Evolutionary conservation across 2,797 vertebrate genomes (phyloP).

Genomic region (Adrianichthys oophorus): DNA sequence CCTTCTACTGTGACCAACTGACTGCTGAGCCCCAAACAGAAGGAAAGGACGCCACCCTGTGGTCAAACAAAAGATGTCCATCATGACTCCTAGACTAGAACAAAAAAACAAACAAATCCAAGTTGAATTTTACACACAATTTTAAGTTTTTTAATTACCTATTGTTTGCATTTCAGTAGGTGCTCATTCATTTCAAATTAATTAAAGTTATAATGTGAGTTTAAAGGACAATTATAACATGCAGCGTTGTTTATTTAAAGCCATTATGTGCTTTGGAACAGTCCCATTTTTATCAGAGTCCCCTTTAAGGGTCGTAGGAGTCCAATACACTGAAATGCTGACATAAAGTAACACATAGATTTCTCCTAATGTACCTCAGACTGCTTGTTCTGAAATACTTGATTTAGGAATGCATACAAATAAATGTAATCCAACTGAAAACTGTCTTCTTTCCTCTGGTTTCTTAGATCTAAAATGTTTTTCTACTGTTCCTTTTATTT

Average conservation of each 20-base stretch:
- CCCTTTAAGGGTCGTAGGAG: neutral
- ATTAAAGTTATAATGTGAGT: slow-evolving; percentile 1
- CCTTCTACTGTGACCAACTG: slow-evolving; percentile 43
- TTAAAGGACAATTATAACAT: neutral
- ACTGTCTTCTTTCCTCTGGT: neutral
- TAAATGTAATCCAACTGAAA: slow-evolving; percentile 27
- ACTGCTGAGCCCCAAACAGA: slow-evolving; percentile 55
- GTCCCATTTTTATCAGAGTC: slow-evolving; percentile 22
- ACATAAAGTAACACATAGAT: slow-evolving; percentile 14
- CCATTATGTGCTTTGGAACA: slow-evolving; percentile 8
- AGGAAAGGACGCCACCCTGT: slow-evolving; percentile 54
- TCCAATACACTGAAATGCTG: slow-evolving; percentile 8
- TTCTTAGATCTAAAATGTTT: neutral
- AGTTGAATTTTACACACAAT: slow-evolving; percentile 17
- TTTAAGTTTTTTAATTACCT: slow-evolving; percentile 11
- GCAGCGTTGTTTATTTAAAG: slow-evolving; percentile 3
- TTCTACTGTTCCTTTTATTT: neutral
- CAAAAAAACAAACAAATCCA: slow-evolving; percentile 65
- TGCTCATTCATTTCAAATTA: slow-evolving; percentile 4
- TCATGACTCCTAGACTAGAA: slow-evolving; percentile 61
- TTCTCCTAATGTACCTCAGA: slow-evolving; percentile 53
- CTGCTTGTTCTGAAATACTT: slow-evolving; percentile 24
- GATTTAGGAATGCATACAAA: slow-evolving; percentile 40
- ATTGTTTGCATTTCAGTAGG: slow-evolving; percentile 6
- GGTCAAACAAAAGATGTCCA: slow-evolving; percentile 48